A percentile compares a stretch with the other conserved stretches of the same genome.
These are phyloP conservation scores for Dascyllus trimaculatus DNA, from an alignment of 2,113 vertebrate genomes.

Conservation along the genomic window DNA sequence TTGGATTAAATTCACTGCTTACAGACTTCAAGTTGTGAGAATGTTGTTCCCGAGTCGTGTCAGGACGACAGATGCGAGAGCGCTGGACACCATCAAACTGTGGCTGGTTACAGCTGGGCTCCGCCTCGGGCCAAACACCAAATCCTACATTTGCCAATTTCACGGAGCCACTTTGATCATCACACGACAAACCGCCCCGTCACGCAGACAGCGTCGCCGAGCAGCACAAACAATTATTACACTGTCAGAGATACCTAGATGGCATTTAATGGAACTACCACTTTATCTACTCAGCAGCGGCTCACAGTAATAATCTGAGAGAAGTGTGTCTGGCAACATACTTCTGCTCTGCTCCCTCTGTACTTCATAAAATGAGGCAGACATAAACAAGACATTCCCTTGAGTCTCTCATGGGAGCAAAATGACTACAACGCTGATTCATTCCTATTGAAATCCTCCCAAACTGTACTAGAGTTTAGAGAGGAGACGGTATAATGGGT, in stretches of 20 bases:
- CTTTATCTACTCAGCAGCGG: slow-evolving; percentile 34
- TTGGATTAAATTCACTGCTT: not conserved
- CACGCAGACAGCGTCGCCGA: slow-evolving; percentile 26
- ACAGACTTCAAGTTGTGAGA: not conserved
- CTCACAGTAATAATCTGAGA: slow-evolving; percentile 41
- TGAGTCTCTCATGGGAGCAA: slow-evolving; percentile 24
- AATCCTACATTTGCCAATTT: slow-evolving; percentile 37
- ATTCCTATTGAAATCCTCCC: slow-evolving; percentile 43
- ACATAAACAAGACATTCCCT: slow-evolving; percentile 38
- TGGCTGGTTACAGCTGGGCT: slow-evolving; percentile 4
- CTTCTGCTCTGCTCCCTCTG: not conserved
- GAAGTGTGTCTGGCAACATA: slow-evolving; percentile 9
- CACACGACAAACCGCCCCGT: slow-evolving; percentile 7
- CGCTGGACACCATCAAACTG: slow-evolving; percentile 23
- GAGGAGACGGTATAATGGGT: slow-evolving; percentile 30
- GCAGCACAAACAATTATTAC: slow-evolving; percentile 56
- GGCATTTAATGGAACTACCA: slow-evolving; percentile 40
- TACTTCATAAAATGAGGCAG: slow-evolving; percentile 23
- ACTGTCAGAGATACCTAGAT: slow-evolving; percentile 30
- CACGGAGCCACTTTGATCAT: slow-evolving; percentile 26
- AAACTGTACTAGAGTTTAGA: slow-evolving; percentile 33
- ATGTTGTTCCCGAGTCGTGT: slow-evolving; percentile 14
- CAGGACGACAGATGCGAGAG: slow-evolving; percentile 14
- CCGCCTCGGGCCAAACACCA: slow-evolving; percentile 31
- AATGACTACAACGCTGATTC: slow-evolving; percentile 37